Evolutionary conservation across 1,140 invertebrate species (phyloP), one percentile per base, ranked within the genome.

Genomic region (Drosophila repletoides): DNA sequence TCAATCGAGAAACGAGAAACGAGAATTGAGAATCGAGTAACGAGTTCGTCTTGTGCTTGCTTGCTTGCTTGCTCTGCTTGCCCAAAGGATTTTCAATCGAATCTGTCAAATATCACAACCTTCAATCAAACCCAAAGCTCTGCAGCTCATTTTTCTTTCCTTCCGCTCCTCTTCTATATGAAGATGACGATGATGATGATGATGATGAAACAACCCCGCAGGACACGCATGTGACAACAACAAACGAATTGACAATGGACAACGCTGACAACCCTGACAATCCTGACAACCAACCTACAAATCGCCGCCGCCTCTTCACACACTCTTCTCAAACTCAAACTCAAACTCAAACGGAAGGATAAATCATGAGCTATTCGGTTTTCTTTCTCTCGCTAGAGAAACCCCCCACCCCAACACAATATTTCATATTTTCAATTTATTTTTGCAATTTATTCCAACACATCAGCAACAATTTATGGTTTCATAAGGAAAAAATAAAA

Each of bases 61-160:
- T 12, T 24, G 40, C 15, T 21, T 10, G 40, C 17, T 43, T 43
- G 40, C 15, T 21, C n/a, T 24, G 41, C 45, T 29, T 51, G 55
- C 79, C 84, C 86, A 68, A 86, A 88, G 86, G 86, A 88, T 81
- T 88, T 88, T 88, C 86, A 88, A 88, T 88, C 80, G 86, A 88
- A 88, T 88, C 80, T 88, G 86, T 88, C 86, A 88, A 88, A 88
- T 86, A 88, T 88, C 86, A 88, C 70, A 83, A 84, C 86, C 86
- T 88, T 88, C 86, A 88, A 88, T 88, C 86, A 88, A 86, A 65
- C 52, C 55, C 61, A 80, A 79, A 84, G 76, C 73, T 79, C 53
- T 73, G 49, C 67, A 65, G 52, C 76, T 79, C 80, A 83, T 86
- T 83, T 86, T 83, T 84, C 66, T 66, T 69, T 58, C 12, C 68